phyloP scores from a whole-genome alignment of 2,797 vertebrate genomes.

The Gallinago solitaria region DNA sequence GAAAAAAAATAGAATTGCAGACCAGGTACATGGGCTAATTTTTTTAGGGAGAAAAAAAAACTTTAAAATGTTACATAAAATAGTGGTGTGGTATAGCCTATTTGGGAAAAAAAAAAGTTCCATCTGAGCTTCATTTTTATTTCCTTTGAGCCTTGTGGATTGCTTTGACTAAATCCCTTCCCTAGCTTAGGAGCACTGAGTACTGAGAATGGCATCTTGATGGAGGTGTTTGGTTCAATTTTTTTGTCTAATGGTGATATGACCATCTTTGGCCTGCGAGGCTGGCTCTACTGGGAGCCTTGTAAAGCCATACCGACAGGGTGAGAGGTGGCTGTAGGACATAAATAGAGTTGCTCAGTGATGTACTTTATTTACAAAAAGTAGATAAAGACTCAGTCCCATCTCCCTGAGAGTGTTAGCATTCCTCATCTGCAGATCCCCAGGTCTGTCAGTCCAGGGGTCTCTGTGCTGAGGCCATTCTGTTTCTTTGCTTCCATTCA shows the following conservation, averaged over 20 bases:
- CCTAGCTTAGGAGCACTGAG: background rate
- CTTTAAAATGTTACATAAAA: background rate
- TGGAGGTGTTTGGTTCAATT: background rate
- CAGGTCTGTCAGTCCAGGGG: background rate
- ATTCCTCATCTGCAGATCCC: background rate
- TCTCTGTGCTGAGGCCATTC: background rate
- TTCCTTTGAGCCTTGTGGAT: background rate
- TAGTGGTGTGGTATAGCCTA: background rate
- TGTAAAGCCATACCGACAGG: background rate
- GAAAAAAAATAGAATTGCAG: background rate
- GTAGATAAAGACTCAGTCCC: background rate
- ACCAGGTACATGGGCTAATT: background rate
- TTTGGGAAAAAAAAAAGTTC: background rate
- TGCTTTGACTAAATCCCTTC: background rate
- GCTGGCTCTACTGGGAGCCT: background rate
- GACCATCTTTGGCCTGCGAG: background rate
- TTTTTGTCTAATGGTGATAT: background rate
- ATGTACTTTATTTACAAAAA: background rate
- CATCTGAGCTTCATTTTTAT: background rate
- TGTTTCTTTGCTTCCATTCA: background rate
- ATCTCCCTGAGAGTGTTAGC: background rate
- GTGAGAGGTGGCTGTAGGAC: background rate
- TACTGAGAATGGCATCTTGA: background rate
- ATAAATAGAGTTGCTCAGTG: background rate
- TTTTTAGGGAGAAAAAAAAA: background rate